Conservation (phyloP, 2,797 vertebrate species). For the Erithacus rubecula region DNA sequence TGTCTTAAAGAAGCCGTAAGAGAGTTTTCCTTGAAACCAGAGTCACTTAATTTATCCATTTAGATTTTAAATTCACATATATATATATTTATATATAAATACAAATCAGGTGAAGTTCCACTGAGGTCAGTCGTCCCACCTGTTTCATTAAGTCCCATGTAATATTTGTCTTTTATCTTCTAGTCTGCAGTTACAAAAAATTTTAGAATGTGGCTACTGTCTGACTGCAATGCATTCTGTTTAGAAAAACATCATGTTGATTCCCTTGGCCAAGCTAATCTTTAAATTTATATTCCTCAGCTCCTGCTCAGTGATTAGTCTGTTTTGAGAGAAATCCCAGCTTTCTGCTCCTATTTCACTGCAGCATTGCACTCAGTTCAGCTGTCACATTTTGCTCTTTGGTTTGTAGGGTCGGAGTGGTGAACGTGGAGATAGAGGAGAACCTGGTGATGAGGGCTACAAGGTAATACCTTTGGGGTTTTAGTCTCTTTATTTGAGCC, state of each 20-base stretch:
- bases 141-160: not conserved
- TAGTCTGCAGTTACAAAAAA: not conserved
- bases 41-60: not conserved
- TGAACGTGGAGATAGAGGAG: slow-evolving; percentile 89
- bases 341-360: not conserved
- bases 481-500: not conserved
- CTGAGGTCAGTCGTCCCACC: not conserved
- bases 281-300: not conserved
- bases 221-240: not conserved
- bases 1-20: not conserved
- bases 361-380: not conserved
- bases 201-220: not conserved
- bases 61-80: not conserved
- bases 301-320: not conserved
- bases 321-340: not conserved
- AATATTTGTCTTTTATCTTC: not conserved
- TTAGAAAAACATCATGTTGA: not conserved
- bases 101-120: not conserved
- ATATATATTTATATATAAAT: not conserved
- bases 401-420: slow-evolving; percentile 84
- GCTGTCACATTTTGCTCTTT: slow-evolving; percentile 27
- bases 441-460: slow-evolving; percentile 89
- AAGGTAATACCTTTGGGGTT: slow-evolving; percentile 77
- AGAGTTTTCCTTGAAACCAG: not conserved
- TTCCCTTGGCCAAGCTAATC: not conserved